phyloP scores from a whole-genome alignment of 2,113 vertebrate species.

The Isurus oxyrinchus region DNA sequence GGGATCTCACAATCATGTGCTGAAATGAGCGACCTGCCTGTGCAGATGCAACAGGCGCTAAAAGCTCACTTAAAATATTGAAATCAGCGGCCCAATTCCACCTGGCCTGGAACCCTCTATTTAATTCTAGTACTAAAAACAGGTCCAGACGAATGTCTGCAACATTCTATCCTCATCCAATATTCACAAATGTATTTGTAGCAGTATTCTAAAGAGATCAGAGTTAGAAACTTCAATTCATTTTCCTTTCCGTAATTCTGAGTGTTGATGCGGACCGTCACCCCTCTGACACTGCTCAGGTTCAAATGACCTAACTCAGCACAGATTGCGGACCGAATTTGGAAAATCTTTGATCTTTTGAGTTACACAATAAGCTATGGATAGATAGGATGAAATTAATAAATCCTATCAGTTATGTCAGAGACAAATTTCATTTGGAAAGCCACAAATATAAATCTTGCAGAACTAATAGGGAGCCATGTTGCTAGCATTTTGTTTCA shows the following conservation, averaged over 20 bases:
- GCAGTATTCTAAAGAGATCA: neutral
- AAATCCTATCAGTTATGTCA: neutral
- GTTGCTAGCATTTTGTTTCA: neutral
- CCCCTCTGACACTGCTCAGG: neutral
- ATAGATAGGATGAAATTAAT: neutral
- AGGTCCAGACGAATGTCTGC: neutral
- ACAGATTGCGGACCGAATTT: neutral
- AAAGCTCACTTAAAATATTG: neutral
- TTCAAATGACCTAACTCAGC: neutral
- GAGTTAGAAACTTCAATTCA: neutral
- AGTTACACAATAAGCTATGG: neutral
- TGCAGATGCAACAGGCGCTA: neutral
- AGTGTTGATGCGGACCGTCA: neutral
- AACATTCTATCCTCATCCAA: neutral
- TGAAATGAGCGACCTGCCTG: neutral
- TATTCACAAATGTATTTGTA: neutral
- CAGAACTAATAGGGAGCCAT: neutral
- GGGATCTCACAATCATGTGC: neutral
- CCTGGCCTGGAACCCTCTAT: neutral
- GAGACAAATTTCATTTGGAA: neutral
- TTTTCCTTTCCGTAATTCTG: neutral
- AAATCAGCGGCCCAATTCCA: neutral
- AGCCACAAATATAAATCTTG: neutral
- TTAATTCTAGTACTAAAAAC: neutral
- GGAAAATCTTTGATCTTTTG: neutral